Evolutionary conservation across 2,113 vertebrate genomes (phyloP).

Genomic region (Spheniscus mendiculus): DNA sequence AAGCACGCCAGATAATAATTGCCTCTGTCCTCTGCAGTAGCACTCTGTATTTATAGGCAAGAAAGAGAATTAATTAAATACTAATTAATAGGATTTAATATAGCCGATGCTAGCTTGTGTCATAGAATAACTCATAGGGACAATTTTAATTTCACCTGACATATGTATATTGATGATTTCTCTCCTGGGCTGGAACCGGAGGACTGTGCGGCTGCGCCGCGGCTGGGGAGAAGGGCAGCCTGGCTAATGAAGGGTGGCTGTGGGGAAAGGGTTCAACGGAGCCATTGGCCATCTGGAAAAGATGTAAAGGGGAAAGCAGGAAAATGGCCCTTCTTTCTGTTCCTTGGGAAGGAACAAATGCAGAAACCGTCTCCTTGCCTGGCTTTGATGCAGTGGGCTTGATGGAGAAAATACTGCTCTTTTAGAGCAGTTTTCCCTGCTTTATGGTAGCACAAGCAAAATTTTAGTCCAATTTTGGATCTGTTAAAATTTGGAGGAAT

Average conservation of each 20-base stretch:
- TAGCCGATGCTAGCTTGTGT: not conserved
- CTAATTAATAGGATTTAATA: constrained; percentile 42
- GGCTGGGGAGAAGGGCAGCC: not conserved
- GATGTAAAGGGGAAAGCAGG: not conserved
- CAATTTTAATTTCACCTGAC: constrained; percentile 40
- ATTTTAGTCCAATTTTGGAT: not conserved
- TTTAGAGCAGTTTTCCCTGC: not conserved
- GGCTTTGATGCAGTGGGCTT: not conserved
- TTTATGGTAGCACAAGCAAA: not conserved
- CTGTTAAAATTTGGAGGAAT: not conserved
- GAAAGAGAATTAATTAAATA: constrained; percentile 15
- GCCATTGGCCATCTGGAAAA: not conserved
- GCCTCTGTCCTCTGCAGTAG: not conserved
- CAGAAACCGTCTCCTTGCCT: not conserved
- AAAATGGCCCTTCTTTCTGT: not conserved
- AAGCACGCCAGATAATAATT: not conserved
- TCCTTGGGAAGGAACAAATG: not conserved
- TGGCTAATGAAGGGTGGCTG: not conserved
- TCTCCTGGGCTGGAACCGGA: not conserved
- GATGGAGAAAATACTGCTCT: not conserved
- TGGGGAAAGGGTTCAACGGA: not conserved
- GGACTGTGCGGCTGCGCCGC: accelerated
- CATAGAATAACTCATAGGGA: not conserved
- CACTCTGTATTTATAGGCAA: not conserved
- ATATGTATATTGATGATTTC: not conserved